Evolutionary conservation across 2,113 vertebrate species (phyloP).

Genomic region (Ammodramus savannarum): DNA sequence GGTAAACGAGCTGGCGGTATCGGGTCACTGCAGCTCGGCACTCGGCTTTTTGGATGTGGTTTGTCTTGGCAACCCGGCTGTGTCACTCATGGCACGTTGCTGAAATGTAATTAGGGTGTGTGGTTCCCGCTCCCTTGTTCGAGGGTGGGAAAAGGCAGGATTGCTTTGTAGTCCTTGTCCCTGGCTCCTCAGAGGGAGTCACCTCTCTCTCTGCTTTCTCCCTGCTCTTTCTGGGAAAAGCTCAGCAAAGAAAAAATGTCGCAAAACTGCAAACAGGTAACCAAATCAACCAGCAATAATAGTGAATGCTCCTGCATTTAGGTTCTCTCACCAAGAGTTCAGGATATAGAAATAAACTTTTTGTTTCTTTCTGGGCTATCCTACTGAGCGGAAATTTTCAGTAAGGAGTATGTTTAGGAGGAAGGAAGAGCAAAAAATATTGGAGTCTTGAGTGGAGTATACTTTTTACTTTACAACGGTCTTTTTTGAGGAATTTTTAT

Average conservation of each 20-base stretch:
- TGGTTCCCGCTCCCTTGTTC: background rate
- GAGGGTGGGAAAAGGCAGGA: background rate
- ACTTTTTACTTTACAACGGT: background rate
- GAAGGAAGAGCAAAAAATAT: background rate
- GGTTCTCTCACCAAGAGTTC: background rate
- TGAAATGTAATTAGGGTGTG: slow-evolving; percentile 1
- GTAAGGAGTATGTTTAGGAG: background rate
- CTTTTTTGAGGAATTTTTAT: background rate
- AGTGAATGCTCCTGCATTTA: background rate
- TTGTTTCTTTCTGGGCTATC: background rate
- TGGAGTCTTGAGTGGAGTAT: background rate
- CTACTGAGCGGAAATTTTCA: background rate
- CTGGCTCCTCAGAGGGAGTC: background rate
- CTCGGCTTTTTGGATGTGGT: background rate
- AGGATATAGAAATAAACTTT: rapidly evolving
- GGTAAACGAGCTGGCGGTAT: background rate
- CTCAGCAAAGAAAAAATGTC: background rate
- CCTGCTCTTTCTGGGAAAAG: background rate
- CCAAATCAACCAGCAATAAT: background rate
- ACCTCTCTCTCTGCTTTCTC: background rate
- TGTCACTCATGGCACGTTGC: background rate
- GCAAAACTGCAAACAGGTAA: background rate
- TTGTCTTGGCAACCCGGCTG: background rate
- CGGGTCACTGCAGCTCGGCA: background rate
- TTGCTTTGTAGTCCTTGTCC: background rate